Base-by-base conservation (phyloP, 2,797 vertebrate genomes). In the Sebastes ruberrimus region DNA sequence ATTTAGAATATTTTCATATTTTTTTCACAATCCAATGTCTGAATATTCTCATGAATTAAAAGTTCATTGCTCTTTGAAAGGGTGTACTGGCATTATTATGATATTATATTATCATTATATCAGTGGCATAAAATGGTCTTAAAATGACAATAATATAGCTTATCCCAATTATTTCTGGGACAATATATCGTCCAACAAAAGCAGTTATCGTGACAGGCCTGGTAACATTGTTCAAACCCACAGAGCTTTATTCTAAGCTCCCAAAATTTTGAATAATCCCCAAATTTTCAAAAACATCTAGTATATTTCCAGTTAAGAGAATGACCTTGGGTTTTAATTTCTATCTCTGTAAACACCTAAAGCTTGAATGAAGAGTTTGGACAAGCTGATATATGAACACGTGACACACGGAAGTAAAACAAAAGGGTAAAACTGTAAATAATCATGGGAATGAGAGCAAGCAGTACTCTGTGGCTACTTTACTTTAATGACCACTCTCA, bases 401-500 rank as follows among this genome's bases (percentile, higher is more conserved):
- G 33, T 27, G 52, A 66, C 35, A 70, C n/a, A 66, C 11, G 22
- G 3, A n/a, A 14, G 22, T 3, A 25, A 59, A 42, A 20, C n/a
- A 38, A 30, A 35, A 4, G 2, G 7, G 27, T 4, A 5, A 65
- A 22, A 38, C 16, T 76, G 3, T 23, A 10, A 38, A 69, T 65
- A 33, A 11, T 38, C 1, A 6, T 49, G 20, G 35, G 60, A 71
- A 78, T 49, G 14, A 69, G 7, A 38, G 42, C 56, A 42, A 16
- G 27, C 33, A 22, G 6, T 13, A 10, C 27, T 55, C 32, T 52
- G 28, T 33, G 27, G 59, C 63, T 71, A 32, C 67, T 74, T 81
- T 23, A 28, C 46, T 60, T 33, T 35, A 70, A 38, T 53, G 66
- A 70, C 55, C 18, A 28, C 71, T 81, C 49, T 82, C 73, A 81